Evolutionary conservation across 2,113 vertebrate species (phyloP).

Genomic region (Plecturocebus donacophilus): DNA sequence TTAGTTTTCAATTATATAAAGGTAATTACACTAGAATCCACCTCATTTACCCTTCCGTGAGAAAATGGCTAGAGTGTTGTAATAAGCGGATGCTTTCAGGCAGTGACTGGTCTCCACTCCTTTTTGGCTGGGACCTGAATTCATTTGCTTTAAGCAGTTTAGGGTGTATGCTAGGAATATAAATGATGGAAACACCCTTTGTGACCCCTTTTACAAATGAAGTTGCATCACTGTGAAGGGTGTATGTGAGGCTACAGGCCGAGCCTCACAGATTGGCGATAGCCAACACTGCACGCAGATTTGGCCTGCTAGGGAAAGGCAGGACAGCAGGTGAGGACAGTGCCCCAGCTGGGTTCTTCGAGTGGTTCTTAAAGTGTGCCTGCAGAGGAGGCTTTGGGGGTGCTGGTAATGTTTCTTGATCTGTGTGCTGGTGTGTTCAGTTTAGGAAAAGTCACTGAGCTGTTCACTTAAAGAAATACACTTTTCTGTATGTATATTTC

Average conservation of each 20-base stretch:
- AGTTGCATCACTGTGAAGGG: not conserved
- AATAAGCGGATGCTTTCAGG: slow-evolving; percentile 77
- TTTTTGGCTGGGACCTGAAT: slow-evolving; percentile 75
- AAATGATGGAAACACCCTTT: slow-evolving; percentile 54
- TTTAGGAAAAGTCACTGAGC: not conserved
- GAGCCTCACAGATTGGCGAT: not conserved
- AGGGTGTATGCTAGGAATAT: slow-evolving; percentile 57
- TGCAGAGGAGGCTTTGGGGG: not conserved
- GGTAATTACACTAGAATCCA: slow-evolving; percentile 82
- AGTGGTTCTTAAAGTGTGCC: not conserved
- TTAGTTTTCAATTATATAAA: slow-evolving; percentile 85
- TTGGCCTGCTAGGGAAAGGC: not conserved
- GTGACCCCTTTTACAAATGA: slow-evolving; percentile 62
- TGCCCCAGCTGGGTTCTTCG: not conserved
- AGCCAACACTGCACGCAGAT: not conserved
- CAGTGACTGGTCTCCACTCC: slow-evolving; percentile 78
- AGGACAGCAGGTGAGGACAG: not conserved
- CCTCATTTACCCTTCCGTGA: slow-evolving; percentile 79
- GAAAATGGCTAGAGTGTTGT: slow-evolving; percentile 81
- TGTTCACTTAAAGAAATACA: slow-evolving; percentile 4
- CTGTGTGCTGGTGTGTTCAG: not conserved
- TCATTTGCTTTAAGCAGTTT: slow-evolving; percentile 71
- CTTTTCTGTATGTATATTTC: not conserved
- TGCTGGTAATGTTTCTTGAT: slow-evolving; percentile 10
- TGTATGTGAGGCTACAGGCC: not conserved